Evolutionary conservation across 2,113 vertebrate genomes (phyloP).

Genomic region (Pampusana beccarii): DNA sequence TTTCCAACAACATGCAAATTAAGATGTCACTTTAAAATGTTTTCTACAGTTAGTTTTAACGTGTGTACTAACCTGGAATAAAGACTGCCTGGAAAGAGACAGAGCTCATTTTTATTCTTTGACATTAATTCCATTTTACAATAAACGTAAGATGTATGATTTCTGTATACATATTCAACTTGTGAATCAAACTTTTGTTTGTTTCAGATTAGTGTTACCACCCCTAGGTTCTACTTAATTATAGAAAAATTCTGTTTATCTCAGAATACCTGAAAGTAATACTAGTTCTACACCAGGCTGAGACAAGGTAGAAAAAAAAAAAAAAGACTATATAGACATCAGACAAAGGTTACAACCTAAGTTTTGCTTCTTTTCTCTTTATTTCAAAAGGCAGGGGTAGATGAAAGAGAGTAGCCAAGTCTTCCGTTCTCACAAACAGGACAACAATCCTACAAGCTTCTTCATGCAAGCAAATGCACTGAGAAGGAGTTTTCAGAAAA

Average conservation of each 20-base stretch:
- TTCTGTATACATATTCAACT: not conserved
- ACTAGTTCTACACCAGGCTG: not conserved
- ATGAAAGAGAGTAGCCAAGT: not conserved
- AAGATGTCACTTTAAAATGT: not conserved
- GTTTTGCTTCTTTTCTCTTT: not conserved
- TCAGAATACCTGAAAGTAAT: not conserved
- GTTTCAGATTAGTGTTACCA: not conserved
- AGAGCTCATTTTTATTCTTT: not conserved
- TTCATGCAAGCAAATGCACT: not conserved
- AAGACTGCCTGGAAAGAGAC: not conserved
- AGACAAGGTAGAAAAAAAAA: not conserved
- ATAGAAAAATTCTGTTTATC: not conserved
- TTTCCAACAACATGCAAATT: not conserved
- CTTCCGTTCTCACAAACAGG: not conserved
- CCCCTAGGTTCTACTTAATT: not conserved
- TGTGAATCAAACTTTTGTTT: not conserved
- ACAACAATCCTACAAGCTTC: not conserved
- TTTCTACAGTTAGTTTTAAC: not conserved
- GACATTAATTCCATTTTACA: not conserved
- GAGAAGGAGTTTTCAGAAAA: not conserved
- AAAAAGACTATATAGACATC: not conserved
- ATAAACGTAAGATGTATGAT: not conserved
- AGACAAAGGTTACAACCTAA: fast-evolving
- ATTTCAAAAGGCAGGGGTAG: not conserved
- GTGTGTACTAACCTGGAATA: not conserved